Percentiles rank a stretch among this genome's conserved stretches.
These are phyloP conservation scores for Tupiocoris notatus DNA, from an alignment of 2,888 invertebrate species.

Conservation along the genomic window DNA sequence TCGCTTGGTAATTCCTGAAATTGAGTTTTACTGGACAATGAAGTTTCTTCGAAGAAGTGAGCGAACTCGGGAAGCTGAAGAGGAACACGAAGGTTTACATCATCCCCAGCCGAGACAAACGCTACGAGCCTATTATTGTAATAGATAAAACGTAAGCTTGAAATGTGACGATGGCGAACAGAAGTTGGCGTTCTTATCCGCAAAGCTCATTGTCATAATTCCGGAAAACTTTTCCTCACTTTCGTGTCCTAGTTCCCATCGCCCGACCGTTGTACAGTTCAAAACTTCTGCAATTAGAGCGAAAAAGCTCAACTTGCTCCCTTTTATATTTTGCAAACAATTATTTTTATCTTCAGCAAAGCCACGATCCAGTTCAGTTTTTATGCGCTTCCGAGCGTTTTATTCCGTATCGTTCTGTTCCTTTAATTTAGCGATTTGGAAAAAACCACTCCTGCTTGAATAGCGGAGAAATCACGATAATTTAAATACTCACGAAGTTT, in stretches of 20 bases:
- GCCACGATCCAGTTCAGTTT: background rate
- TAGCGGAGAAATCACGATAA: too few relatives aligned
- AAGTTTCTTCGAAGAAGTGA: background rate
- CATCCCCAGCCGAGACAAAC: slow-evolving; percentile 10
- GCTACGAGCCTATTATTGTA: slow-evolving; percentile 33
- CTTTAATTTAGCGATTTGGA: too few relatives aligned
- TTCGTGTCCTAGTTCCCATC: background rate
- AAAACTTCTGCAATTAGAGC: background rate
- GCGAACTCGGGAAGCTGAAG: background rate
- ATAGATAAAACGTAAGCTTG: slow-evolving; percentile 37
- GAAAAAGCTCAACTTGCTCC: background rate
- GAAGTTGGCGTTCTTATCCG: slow-evolving; percentile 19
- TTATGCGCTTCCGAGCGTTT: background rate
- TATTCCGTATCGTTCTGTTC: too few relatives aligned
- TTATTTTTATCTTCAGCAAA: background rate
- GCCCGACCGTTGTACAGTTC: background rate
- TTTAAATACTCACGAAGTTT: too few relatives aligned
- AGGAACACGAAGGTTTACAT: background rate
- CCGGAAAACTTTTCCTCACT: background rate
- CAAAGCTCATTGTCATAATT: slow-evolving; percentile 36
- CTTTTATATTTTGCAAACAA: background rate
- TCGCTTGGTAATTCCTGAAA: slow-evolving; percentile 5
- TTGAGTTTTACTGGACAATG: slow-evolving; percentile 30
- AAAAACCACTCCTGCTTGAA: too few relatives aligned
- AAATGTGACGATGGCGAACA: slow-evolving; percentile 10